phyloP scores from a whole-genome alignment of 2,113 vertebrate species.

The Spermophilus dauricus region DNA sequence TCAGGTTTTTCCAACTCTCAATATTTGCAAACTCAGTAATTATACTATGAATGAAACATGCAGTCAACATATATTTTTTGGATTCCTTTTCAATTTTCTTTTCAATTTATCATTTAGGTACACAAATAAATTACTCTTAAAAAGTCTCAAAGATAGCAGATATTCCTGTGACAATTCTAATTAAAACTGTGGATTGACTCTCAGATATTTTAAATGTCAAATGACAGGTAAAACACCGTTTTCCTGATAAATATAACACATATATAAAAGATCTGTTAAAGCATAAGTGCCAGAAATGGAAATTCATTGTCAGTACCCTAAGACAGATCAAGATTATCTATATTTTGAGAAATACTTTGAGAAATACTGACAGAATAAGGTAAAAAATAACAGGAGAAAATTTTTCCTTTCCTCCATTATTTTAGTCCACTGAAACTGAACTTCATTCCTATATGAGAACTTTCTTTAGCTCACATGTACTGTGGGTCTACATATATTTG shows the following conservation, averaged over 20 bases:
- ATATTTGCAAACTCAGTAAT: slow-evolving; percentile 42
- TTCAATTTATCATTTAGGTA: slow-evolving; percentile 63
- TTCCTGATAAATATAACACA: slow-evolving; percentile 48
- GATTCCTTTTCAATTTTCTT: slow-evolving; percentile 59
- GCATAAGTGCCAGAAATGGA: not conserved
- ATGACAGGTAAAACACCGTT: slow-evolving; percentile 33
- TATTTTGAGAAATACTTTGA: not conserved
- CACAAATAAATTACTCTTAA: slow-evolving; percentile 60
- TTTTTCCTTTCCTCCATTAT: not conserved
- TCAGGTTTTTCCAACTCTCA: slow-evolving; percentile 35
- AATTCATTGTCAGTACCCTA: not conserved
- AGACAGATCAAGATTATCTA: not conserved
- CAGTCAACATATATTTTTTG: not conserved
- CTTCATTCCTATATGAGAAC: not conserved
- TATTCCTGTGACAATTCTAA: slow-evolving; percentile 64
- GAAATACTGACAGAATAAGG: not conserved
- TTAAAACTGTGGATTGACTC: slow-evolving; percentile 51
- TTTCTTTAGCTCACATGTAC: not conserved
- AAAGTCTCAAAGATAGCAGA: not conserved
- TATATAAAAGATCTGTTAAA: slow-evolving; percentile 45
- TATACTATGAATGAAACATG: not conserved
- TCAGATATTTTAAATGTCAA: slow-evolving; percentile 67
- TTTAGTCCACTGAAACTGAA: slow-evolving; percentile 40
- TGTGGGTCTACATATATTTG: not conserved
- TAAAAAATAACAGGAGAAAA: not conserved